Evolutionary conservation across 1,140 invertebrate species (phyloP), one percentile per base, ranked within the genome.

Genomic region (Drosophila bocqueti): DNA sequence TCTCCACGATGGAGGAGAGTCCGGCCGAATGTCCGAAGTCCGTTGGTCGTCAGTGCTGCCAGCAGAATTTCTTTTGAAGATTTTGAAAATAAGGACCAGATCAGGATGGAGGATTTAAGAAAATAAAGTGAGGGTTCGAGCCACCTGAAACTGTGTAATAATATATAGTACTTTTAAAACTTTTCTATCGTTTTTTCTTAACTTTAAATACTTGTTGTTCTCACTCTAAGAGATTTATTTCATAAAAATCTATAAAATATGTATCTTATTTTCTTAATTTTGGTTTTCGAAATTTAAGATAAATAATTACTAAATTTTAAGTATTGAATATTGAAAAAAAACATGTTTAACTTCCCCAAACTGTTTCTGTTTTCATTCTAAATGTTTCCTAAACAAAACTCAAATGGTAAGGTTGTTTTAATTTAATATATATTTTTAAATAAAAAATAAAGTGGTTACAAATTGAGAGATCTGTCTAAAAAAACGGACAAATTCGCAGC

Each of bases 1-100:
- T 85, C 69, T 67, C 64, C 71, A 58, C 59, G 26, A 47, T 34
- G 71, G 15, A 55, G 54, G 34, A 55, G 54, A 38, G 34, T 40
- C 54, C 40, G 54, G 15, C 50, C 6, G 31, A 21, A 2, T 54
- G 50, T 38, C 34, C 45, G 63, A 40, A 40, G 65, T 66, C 65
- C 63, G 36, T 68, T 24, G 59, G 45, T 54, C 7, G 55, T 34
- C 80, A 55, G 54, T 38, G 54, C 34, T 40, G 54, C 1, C 54
- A n/a, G 54, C 5, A 40, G 34, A 0, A 21, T 24, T 24, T 55
- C 9, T 40, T 38, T 16, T n/a, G 5, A 8, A 7, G 34, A 8
- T 24, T 38, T 24, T 4, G 15, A 38, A 55, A 55, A 24, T 55
- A 55, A 55, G 18, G 13, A 55, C 2, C 16, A 3, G 7, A 24